These are phyloP conservation scores for Anthopleura sola DNA, from an alignment of 64 coral and sea anemone genomes.

Conservation along the genomic window DNA sequence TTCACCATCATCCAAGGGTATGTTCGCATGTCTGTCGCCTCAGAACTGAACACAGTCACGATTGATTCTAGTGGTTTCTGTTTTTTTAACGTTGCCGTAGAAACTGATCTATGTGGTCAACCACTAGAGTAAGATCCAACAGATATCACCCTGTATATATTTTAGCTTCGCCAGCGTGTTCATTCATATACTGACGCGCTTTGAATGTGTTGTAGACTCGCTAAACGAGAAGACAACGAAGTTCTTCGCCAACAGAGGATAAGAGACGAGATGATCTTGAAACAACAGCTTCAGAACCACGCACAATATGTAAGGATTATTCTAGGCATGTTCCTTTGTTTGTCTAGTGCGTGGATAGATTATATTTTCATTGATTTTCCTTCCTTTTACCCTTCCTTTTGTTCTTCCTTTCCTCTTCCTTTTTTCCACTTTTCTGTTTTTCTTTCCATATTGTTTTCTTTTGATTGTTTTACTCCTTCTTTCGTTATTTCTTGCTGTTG, in stretches of 20 bases:
- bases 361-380: too few relatives aligned
- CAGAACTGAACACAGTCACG: background rate
- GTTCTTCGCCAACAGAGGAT: conserved; percentile 52
- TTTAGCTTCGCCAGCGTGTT: too few relatives aligned
- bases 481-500: too few relatives aligned
- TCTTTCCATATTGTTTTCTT: too few relatives aligned
- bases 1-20: too few relatives aligned
- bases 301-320: conserved; percentile 43
- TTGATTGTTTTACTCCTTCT: too few relatives aligned
- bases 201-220: background rate
- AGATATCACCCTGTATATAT: too few relatives aligned
- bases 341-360: too few relatives aligned
- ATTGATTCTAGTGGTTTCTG: background rate
- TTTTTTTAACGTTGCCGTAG: background rate
- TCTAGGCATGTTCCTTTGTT: background rate
- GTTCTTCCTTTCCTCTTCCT: too few relatives aligned
- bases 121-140: background rate
- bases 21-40: too few relatives aligned
- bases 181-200: background rate
- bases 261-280: conserved; percentile 51
- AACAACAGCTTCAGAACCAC: conserved; percentile 54
- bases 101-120: background rate
- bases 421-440: too few relatives aligned
- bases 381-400: too few relatives aligned
- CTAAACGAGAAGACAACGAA: conserved; percentile 57